phyloP scores from a whole-genome alignment of 2,113 vertebrate genomes.

The Piaya cayana region DNA sequence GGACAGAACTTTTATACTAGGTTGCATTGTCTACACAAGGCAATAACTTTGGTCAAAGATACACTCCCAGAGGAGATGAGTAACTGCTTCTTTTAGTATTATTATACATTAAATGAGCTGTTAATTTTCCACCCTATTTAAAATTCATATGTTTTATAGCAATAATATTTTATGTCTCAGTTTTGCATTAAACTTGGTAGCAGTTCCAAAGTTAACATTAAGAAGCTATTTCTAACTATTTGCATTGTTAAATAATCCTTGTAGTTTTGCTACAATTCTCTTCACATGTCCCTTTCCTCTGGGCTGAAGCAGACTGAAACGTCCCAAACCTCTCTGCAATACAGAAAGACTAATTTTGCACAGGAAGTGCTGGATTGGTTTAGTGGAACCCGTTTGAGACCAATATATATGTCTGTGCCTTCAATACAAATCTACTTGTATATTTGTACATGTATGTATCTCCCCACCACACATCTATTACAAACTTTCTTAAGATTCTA shows the following conservation, averaged over 20 bases:
- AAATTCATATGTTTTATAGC: not conserved
- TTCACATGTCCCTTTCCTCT: not conserved
- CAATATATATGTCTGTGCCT: not conserved
- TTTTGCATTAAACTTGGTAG: not conserved
- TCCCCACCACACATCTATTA: not conserved
- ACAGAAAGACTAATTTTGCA: not conserved
- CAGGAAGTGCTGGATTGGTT: not conserved
- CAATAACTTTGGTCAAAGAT: not conserved
- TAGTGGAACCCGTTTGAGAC: not conserved
- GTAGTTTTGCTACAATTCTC: not conserved
- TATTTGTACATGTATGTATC: not conserved
- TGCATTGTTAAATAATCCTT: not conserved
- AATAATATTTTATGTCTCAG: not conserved
- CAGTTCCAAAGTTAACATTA: not conserved
- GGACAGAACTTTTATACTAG: conserved; percentile 3
- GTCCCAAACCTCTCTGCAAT: not conserved
- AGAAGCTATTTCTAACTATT: not conserved
- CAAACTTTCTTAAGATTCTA: not conserved
- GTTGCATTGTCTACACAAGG: not conserved
- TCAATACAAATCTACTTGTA: not conserved
- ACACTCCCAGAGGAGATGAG: not conserved
- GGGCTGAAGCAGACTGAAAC: not conserved
- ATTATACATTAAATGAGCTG: not conserved
- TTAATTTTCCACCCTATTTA: not conserved
- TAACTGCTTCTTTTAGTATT: not conserved